Evolutionary conservation across 2,797 vertebrate genomes (phyloP).

Genomic region (Pipistrellus kuhlii): DNA sequence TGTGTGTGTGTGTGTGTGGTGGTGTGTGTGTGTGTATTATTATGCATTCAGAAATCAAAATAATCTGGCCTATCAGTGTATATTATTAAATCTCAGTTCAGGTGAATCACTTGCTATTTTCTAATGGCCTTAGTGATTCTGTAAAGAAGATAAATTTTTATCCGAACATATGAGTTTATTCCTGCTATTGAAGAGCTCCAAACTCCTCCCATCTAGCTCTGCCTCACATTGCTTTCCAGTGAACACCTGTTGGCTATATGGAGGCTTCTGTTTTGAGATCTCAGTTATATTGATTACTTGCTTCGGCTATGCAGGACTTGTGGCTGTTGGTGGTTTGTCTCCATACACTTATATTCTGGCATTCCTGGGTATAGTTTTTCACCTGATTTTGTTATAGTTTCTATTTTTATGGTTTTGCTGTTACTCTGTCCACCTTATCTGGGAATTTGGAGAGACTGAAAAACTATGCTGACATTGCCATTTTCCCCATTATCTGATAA

Average conservation of each 20-base stretch:
- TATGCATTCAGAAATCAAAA: too few relatives aligned
- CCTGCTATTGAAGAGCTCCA: not conserved
- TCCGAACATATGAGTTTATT: not conserved
- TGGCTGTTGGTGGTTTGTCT: not conserved
- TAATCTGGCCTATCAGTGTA: too few relatives aligned
- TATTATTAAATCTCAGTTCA: not conserved
- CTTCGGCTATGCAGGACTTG: not conserved
- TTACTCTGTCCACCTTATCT: not conserved
- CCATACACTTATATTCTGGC: not conserved
- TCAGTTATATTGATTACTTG: not conserved
- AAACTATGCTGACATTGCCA: not conserved
- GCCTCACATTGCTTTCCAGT: not conserved
- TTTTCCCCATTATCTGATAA: not conserved
- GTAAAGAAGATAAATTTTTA: slow-evolving; percentile 1
- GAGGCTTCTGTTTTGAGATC: not conserved
- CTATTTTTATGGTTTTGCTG: not conserved
- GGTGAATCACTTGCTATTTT: not conserved
- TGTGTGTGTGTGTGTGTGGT: too few relatives aligned
- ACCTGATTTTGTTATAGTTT: not conserved
- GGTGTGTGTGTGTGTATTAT: too few relatives aligned
- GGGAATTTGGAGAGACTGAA: not conserved
- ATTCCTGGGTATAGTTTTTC: not conserved
- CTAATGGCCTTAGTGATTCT: not conserved
- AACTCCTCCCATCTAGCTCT: not conserved
- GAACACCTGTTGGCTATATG: not conserved